Percentiles rank a stretch among this genome's conserved stretches.
Conservation (phyloP, 1,140 invertebrate genomes). For the Drosophila carrolli region DNA sequence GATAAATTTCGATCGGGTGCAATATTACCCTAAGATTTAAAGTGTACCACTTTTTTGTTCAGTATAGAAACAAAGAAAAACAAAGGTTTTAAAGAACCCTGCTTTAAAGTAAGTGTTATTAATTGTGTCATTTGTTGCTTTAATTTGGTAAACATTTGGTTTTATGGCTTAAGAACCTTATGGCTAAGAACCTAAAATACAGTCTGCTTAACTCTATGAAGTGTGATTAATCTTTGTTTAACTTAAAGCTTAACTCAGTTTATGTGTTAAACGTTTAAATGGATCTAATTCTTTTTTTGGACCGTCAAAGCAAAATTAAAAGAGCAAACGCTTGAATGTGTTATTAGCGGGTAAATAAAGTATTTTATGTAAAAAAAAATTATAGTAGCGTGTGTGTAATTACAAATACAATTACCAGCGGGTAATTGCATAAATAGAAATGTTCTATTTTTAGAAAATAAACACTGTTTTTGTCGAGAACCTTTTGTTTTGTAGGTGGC, state of each 20-base stretch:
- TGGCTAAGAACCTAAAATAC: no score
- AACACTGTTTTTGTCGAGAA: neutral
- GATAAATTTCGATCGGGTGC: no score
- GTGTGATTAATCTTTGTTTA: neutral
- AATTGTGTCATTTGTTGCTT: neutral
- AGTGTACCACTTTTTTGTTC: neutral
- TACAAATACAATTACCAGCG: slow-evolving; percentile 5
- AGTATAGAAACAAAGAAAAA: neutral
- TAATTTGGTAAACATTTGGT: neutral
- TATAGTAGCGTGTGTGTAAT: neutral
- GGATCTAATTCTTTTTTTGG: no score
- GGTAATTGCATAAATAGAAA: slow-evolving; percentile 10
- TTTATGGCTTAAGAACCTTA: neutral
- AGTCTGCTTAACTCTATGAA: neutral
- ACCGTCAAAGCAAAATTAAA: neutral
- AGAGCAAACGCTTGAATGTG: neutral
- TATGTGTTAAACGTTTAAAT: no score
- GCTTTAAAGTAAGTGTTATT: neutral
- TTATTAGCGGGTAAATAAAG: neutral
- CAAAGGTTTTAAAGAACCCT: neutral
- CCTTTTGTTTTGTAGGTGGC: slow-evolving; percentile 8
- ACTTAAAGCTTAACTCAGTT: no score
- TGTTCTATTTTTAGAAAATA: slow-evolving; percentile 6
- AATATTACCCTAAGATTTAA: neutral
- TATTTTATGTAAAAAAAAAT: slow-evolving; percentile 7